Percentiles rank a stretch among this genome's conserved stretches.
These are phyloP conservation scores for Centropus bengalensis DNA, from an alignment of 2,113 vertebrate genomes.

Conservation along the genomic window DNA sequence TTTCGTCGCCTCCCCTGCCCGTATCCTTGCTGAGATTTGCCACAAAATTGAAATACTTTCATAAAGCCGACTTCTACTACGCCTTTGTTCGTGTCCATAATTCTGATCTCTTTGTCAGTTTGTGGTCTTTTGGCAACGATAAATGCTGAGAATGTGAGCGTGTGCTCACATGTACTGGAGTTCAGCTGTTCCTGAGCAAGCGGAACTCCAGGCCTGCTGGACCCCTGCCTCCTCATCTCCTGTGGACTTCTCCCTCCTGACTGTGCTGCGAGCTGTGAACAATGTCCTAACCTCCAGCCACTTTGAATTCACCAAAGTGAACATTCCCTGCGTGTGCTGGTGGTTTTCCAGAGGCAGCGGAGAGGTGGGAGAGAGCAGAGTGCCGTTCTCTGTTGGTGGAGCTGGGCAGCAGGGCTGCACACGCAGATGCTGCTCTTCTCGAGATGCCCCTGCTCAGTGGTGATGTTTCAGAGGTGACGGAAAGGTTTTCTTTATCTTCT, in stretches of 20 bases:
- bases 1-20: conserved; percentile 18
- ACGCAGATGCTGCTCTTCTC: background rate
- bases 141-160: background rate
- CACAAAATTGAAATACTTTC: conserved; percentile 30
- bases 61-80: conserved; percentile 47
- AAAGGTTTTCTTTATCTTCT: background rate
- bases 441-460: background rate
- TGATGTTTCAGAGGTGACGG: background rate
- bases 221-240: background rate
- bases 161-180: background rate
- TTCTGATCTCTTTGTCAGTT: background rate
- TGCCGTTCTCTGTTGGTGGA: background rate
- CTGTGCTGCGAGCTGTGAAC: background rate
- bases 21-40: conserved; percentile 32
- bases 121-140: background rate
- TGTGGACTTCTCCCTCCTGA: background rate
- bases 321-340: background rate
- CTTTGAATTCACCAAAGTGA: background rate
- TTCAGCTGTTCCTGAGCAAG: rapidly evolving
- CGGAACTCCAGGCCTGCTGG: background rate
- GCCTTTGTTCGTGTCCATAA: conserved; percentile 36
- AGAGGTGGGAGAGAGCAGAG: background rate
- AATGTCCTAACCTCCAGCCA: background rate
- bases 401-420: background rate
- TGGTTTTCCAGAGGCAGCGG: background rate